These are phyloP conservation scores for Drosophila austrosaltans DNA, from an alignment of 2,888 invertebrate genomes.

Conservation along the genomic window DNA sequence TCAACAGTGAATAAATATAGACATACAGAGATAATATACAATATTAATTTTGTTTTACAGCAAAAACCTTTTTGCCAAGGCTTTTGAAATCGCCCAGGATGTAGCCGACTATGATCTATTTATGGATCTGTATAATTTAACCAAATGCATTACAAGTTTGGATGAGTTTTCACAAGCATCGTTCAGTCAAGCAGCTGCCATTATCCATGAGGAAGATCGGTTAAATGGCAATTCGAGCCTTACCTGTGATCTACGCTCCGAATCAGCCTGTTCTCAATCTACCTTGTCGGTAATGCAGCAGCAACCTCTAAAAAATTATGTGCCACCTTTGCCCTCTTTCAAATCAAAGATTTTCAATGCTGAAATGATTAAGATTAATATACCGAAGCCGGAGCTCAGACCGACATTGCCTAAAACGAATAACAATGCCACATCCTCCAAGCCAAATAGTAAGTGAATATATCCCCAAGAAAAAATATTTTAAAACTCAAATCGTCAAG, in stretches of 20 bases:
- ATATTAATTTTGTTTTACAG: constrained; percentile 81
- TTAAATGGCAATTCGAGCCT: constrained; percentile 64
- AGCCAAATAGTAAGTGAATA: constrained; percentile 41
- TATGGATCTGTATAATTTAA: constrained; percentile 91
- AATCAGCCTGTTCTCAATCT: constrained; percentile 89
- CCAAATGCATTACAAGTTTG: constrained; percentile 86
- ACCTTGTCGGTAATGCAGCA: constrained; percentile 85
- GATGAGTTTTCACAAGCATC: constrained; percentile 88
- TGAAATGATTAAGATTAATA: constrained; percentile 83
- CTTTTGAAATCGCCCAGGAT: constrained; percentile 93
- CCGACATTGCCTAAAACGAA: constrained; percentile 72
- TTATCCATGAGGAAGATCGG: constrained; percentile 76
- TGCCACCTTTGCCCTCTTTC: constrained; percentile 83
- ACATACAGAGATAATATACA: too few relatives aligned
- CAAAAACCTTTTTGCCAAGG: constrained; percentile 90
- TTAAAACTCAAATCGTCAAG: too few relatives aligned
- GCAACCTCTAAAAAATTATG: constrained; percentile 80
- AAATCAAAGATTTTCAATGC: constrained; percentile 82
- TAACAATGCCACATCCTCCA: constrained; percentile 28
- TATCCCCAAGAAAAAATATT: not conserved
- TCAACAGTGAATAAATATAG: too few relatives aligned
- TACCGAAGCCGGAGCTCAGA: constrained; percentile 82
- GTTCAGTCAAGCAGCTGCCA: constrained; percentile 86
- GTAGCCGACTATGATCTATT: constrained; percentile 94
- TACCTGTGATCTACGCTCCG: constrained; percentile 83